phyloP scores from a whole-genome alignment of 2,797 vertebrate species.

The Bufotes viridis region DNA sequence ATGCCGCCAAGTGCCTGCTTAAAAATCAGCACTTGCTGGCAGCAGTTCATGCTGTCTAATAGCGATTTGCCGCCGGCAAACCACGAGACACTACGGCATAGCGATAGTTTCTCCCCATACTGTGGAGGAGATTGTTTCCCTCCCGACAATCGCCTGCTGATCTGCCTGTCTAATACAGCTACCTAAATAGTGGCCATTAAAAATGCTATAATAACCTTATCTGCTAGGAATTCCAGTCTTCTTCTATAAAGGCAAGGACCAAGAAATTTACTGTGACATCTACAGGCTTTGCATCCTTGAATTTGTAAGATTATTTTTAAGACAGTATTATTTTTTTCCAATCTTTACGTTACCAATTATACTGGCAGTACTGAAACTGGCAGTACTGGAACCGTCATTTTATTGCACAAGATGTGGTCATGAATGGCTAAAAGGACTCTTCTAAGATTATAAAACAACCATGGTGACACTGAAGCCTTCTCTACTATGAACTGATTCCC shows the following conservation, averaged over 20 bases:
- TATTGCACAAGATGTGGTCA: conserved; percentile 5
- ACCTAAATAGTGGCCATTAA: background rate
- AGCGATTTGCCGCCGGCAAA: no score
- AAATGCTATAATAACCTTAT: background rate
- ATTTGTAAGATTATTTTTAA: background rate
- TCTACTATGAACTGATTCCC: background rate
- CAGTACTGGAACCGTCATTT: background rate
- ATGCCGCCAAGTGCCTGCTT: no score
- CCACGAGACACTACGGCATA: no score
- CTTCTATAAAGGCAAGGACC: background rate
- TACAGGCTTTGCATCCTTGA: conserved; percentile 6
- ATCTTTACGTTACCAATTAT: background rate
- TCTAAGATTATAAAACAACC: background rate
- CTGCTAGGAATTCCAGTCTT: background rate
- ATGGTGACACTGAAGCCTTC: background rate
- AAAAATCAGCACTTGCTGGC: no score
- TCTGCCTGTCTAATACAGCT: no score
- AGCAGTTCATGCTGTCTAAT: no score
- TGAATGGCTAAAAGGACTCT: background rate
- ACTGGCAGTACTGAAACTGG: background rate
- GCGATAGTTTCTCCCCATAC: no score
- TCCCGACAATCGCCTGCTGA: no score
- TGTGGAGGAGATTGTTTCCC: no score
- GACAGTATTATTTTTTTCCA: background rate
- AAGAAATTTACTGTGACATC: background rate